These are phyloP conservation scores for Colossoma macropomum DNA, from an alignment of 2,113 vertebrate species.

Conservation along the genomic window DNA sequence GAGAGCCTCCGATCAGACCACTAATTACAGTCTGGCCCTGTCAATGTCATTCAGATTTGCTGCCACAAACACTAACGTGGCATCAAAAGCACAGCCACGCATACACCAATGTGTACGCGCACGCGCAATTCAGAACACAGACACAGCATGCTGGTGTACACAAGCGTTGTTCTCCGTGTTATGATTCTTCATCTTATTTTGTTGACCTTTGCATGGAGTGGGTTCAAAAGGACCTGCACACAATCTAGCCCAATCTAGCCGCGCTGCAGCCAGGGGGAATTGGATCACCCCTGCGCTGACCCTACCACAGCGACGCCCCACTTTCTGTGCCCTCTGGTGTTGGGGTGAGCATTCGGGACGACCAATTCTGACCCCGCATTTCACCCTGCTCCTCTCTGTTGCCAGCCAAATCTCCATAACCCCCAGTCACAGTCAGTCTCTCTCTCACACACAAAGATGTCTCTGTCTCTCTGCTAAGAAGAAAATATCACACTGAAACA, in stretches of 20 bases:
- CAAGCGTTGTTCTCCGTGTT: conserved; percentile 56
- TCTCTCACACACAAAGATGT: conserved; percentile 25
- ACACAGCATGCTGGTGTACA: conserved; percentile 45
- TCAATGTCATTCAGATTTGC: conserved; percentile 60
- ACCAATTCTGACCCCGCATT: conserved; percentile 70
- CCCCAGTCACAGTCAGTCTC: conserved; percentile 21
- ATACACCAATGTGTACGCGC: conserved; percentile 12
- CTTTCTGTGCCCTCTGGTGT: conserved; percentile 68
- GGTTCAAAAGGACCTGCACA: conserved; percentile 76
- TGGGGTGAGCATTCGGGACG: conserved; percentile 57
- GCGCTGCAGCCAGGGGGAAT: conserved; percentile 73
- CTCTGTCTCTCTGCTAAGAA: background rate
- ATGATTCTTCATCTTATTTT: conserved; percentile 71
- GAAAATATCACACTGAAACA: background rate
- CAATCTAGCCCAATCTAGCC: conserved; percentile 77
- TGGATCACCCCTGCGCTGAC: conserved; percentile 78
- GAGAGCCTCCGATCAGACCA: conserved; percentile 53
- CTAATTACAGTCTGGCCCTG: conserved; percentile 62
- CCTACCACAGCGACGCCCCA: conserved; percentile 64
- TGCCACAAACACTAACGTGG: conserved; percentile 35
- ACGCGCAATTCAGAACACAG: conserved; percentile 49
- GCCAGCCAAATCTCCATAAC: conserved; percentile 54
- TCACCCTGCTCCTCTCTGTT: conserved; percentile 50
- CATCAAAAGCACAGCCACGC: conserved; percentile 17
- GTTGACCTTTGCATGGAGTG: conserved; percentile 72